These are phyloP conservation scores for Drosophila quadrilineata DNA, from an alignment of 1,140 invertebrate species.

Conservation along the genomic window DNA sequence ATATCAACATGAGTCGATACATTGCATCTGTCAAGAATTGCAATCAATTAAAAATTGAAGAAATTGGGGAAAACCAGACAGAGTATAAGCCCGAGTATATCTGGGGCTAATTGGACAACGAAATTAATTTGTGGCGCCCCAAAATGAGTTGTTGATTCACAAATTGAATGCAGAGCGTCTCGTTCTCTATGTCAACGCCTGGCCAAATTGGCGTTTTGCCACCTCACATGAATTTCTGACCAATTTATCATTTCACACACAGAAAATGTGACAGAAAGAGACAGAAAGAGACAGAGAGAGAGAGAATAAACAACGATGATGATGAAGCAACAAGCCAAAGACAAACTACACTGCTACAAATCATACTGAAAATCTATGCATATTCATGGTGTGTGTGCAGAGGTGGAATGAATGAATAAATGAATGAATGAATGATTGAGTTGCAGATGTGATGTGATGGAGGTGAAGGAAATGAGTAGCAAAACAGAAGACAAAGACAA, in stretches of 20 bases:
- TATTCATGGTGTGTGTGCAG: slow-evolving; percentile 40
- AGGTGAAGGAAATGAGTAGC: neutral
- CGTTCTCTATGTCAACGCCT: slow-evolving; percentile 40
- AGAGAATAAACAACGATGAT: no score
- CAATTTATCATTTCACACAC: slow-evolving; percentile 79
- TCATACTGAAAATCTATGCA: slow-evolving; percentile 50
- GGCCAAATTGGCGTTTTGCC: slow-evolving; percentile 65
- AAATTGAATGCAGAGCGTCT: slow-evolving; percentile 64
- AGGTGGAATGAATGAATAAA: neutral
- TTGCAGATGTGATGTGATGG: slow-evolving; percentile 1
- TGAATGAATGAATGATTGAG: neutral
- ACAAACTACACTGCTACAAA: slow-evolving; percentile 44
- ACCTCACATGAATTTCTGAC: slow-evolving; percentile 64
- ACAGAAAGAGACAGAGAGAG: no score
- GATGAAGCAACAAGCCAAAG: slow-evolving; percentile 55
- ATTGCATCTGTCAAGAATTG: neutral
- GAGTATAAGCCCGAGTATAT: no score
- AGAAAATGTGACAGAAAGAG: slow-evolving; percentile 59
- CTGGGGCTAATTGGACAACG: slow-evolving; percentile 70
- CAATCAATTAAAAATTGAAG: slow-evolving; percentile 35
- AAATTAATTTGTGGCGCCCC: slow-evolving; percentile 71
- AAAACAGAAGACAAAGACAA: slow-evolving; percentile 24
- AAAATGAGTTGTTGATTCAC: slow-evolving; percentile 75
- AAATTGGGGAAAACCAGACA: no score
- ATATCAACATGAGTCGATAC: neutral